A percentile compares a stretch with the other conserved stretches of the same genome.
Conservation (phyloP, 2,888 invertebrate genomes). For the Drosophila maculinotata region DNA sequence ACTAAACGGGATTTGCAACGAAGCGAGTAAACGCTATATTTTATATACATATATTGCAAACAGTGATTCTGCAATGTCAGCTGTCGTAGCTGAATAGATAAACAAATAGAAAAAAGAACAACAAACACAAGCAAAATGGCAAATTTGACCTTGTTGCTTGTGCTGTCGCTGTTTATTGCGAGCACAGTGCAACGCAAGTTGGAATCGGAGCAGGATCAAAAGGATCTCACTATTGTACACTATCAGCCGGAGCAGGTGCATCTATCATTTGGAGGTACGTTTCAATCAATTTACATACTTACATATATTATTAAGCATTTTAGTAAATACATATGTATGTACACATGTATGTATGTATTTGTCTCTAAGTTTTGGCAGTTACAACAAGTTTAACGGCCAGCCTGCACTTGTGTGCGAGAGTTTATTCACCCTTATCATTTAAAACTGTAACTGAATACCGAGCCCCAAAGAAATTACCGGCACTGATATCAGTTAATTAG, state of each 20-base stretch:
- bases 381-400: constrained; percentile 14
- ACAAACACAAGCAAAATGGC: constrained; percentile 33
- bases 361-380: neutral
- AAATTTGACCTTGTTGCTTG: constrained; percentile 40
- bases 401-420: constrained; percentile 1
- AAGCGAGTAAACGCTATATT: neutral
- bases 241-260: constrained; percentile 90
- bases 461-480: constrained; percentile 11
- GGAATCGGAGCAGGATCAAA: constrained; percentile 7
- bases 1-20: neutral
- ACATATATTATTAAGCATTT: neutral
- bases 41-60: constrained; percentile 1
- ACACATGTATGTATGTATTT: constrained; percentile 6
- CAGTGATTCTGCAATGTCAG: constrained; percentile 32
- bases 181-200: constrained; percentile 8
- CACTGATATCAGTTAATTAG: constrained; percentile 24
- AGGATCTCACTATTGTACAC: constrained; percentile 72
- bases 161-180: constrained; percentile 30
- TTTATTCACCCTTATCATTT: constrained; percentile 4
- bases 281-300: no score
- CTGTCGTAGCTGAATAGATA: constrained; percentile 10
- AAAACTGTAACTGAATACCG: neutral
- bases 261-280: constrained; percentile 88
- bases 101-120: constrained; percentile 3
- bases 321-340: constrained; percentile 6